Percentiles rank a stretch among this genome's conserved stretches.
Conservation (phyloP, 92 coral and sea anemone species). For the Isaurus tuberculatus region DNA sequence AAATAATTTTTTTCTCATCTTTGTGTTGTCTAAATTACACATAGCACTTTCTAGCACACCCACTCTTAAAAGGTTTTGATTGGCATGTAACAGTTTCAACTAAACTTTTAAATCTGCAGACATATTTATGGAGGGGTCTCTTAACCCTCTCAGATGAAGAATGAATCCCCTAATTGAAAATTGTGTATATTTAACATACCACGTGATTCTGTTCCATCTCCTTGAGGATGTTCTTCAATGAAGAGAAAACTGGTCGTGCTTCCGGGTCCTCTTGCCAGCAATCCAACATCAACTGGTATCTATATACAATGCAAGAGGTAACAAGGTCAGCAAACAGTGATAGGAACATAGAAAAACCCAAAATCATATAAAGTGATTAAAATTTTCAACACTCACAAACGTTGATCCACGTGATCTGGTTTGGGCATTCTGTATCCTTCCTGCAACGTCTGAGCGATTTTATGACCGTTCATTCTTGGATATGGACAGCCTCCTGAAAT, state of each 20-base stretch:
- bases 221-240: neutral
- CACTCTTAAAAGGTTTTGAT: too few species aligned
- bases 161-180: too few species aligned
- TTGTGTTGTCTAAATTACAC: too few species aligned
- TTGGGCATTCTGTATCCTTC: conserved; percentile 5
- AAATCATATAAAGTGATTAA: neutral
- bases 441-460: conserved; percentile 5
- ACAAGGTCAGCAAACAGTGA: too few species aligned
- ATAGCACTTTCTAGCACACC: too few species aligned
- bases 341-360: neutral
- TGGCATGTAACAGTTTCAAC: too few species aligned
- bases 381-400: neutral
- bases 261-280: neutral
- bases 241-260: neutral
- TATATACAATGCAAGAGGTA: neutral
- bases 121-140: too few species aligned
- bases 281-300: conserved; percentile 2
- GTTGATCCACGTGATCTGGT: neutral
- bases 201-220: neutral
- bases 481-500: neutral
- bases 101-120: too few species aligned
- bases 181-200: neutral
- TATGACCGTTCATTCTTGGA: neutral
- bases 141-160: too few species aligned
- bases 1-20: too few species aligned